Evolutionary conservation across 2,113 vertebrate genomes (phyloP).

Genomic region (Oceanites oceanicus): DNA sequence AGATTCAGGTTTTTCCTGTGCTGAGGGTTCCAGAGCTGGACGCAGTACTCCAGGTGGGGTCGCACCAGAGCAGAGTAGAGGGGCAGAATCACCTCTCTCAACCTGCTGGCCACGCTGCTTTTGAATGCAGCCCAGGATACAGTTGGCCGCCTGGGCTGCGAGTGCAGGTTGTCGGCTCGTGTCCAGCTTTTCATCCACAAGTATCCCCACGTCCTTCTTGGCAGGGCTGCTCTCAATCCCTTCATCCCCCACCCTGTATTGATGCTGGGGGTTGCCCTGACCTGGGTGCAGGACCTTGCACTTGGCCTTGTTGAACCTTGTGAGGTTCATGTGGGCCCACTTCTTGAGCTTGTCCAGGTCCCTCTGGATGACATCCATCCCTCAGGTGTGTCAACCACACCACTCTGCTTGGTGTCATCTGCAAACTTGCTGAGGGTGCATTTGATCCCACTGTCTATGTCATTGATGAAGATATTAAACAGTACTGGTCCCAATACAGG

Average conservation of each 20-base stretch:
- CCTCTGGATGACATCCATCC: not conserved
- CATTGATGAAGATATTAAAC: not conserved
- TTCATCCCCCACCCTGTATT: not conserved
- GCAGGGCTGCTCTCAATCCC: not conserved
- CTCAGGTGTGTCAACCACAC: not conserved
- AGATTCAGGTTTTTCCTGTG: no score
- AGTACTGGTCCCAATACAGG: not conserved
- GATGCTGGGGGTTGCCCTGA: fast-evolving
- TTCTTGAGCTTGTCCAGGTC: not conserved
- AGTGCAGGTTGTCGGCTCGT: no score
- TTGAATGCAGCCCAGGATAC: no score
- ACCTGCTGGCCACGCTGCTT: no score
- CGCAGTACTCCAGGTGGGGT: no score
- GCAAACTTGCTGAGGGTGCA: not conserved
- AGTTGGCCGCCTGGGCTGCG: no score
- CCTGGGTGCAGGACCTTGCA: not conserved
- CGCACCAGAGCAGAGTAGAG: no score
- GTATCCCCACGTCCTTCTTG: no score
- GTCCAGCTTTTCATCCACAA: no score
- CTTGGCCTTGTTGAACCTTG: not conserved
- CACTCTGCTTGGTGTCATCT: not conserved
- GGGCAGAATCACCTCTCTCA: no score
- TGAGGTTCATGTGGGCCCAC: not conserved
- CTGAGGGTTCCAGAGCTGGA: no score
- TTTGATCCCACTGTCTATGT: not conserved